phyloP scores from a whole-genome alignment of 2,113 vertebrate genomes.

The Lepus timidus region DNA sequence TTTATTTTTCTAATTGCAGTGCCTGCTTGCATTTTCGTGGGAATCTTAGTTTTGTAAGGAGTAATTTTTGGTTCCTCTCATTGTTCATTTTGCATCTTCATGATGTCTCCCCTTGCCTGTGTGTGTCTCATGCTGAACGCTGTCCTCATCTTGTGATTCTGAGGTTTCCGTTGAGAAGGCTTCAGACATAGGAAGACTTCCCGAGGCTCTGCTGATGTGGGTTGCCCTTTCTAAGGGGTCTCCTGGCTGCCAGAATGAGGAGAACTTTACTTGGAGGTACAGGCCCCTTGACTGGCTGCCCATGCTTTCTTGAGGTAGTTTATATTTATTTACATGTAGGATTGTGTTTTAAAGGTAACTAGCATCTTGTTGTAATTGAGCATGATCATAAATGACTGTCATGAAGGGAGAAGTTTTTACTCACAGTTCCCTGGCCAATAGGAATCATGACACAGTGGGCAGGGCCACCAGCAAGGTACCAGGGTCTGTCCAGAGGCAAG shows the following conservation, averaged over 20 bases:
- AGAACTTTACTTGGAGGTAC: not conserved
- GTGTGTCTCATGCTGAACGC: not conserved
- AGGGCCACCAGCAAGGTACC: fast-evolving
- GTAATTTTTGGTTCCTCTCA: not conserved
- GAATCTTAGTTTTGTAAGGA: not conserved
- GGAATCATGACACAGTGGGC: fast-evolving
- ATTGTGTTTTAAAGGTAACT: not conserved
- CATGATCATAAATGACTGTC: not conserved
- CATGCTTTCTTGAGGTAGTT: not conserved
- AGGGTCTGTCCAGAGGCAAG: fast-evolving
- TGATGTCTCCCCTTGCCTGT: not conserved
- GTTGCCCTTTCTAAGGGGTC: no score
- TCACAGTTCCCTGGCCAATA: not conserved
- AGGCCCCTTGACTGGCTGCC: not conserved
- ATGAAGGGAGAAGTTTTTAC: not conserved
- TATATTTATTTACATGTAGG: not conserved
- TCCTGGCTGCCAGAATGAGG: no score
- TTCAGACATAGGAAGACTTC: not conserved
- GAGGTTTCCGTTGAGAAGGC: not conserved
- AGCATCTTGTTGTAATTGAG: not conserved
- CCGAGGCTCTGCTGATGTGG: not conserved
- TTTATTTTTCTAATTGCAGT: not conserved
- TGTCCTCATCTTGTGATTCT: not conserved
- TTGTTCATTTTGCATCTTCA: not conserved
- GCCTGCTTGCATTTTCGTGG: not conserved